A percentile compares a stretch with the other conserved stretches of the same genome.
phyloP scores from a whole-genome alignment of 1,140 invertebrate genomes.

The Meloidogyne floridensis region DNA sequence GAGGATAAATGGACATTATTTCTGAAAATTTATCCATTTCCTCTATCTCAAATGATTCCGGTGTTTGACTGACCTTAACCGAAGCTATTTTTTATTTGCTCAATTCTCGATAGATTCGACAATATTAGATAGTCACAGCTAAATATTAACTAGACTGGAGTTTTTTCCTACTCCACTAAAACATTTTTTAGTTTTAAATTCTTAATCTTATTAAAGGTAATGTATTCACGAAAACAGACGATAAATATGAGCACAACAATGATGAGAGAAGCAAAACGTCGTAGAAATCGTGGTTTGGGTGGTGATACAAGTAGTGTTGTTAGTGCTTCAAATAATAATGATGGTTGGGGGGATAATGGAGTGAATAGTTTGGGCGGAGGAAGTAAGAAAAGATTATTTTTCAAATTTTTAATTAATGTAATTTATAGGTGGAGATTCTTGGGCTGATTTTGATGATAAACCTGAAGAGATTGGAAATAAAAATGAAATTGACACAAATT shows the following conservation, averaged over 20 bases:
- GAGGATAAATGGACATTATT: too few relatives aligned
- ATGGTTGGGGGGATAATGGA: not conserved
- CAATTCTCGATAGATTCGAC: too few relatives aligned
- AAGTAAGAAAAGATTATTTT: not conserved
- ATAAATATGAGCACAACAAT: not conserved
- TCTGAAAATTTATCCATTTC: too few relatives aligned
- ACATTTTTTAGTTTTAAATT: too few relatives aligned
- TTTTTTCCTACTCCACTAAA: too few relatives aligned
- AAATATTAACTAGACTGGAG: too few relatives aligned
- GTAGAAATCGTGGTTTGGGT: not conserved
- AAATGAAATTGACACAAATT: too few relatives aligned
- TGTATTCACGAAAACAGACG: not conserved
- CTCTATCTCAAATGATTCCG: too few relatives aligned
- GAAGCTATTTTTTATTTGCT: too few relatives aligned
- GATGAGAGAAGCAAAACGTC: slow-evolving; percentile 8
- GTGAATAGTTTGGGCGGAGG: not conserved
- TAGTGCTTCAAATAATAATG: not conserved
- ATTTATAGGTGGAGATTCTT: not conserved
- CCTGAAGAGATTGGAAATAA: not conserved
- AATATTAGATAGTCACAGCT: too few relatives aligned
- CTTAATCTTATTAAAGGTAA: not conserved
- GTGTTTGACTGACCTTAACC: too few relatives aligned
- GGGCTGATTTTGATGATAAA: not conserved
- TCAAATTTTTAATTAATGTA: not conserved
- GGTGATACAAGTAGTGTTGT: not conserved